phyloP scores from a whole-genome alignment of 2,888 invertebrate genomes.

The Nematopogon swammerdamellus region DNA sequence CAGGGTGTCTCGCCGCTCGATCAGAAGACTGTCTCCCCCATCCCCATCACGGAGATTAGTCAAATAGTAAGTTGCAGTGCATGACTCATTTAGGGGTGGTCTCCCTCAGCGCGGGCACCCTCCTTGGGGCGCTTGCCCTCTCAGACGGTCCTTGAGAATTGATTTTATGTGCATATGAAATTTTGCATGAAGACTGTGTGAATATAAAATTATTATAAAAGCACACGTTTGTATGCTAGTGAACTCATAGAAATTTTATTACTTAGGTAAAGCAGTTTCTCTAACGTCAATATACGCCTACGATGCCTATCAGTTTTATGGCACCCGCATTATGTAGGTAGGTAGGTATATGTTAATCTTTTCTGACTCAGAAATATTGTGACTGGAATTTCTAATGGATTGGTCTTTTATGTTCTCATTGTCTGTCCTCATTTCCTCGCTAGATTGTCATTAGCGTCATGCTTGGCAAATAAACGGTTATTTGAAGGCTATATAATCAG shows the following conservation, averaged over 20 bases:
- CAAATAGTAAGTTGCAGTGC: slow-evolving; percentile 58
- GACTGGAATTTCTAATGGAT: not conserved
- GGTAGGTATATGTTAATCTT: not conserved
- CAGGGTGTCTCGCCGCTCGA: slow-evolving; percentile 49
- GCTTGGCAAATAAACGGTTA: too few relatives aligned
- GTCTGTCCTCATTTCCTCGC: too few relatives aligned
- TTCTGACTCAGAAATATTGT: not conserved
- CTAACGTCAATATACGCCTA: not conserved
- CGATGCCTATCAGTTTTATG: not conserved
- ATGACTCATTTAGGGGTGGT: not conserved
- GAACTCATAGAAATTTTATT: too few relatives aligned
- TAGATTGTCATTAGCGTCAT: too few relatives aligned
- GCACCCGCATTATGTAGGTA: not conserved
- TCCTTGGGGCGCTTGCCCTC: slow-evolving; percentile 1
- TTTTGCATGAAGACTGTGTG: too few relatives aligned
- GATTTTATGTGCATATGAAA: slow-evolving; percentile 3
- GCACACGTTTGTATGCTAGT: too few relatives aligned
- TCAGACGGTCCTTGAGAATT: slow-evolving; percentile 1
- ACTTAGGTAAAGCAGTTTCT: too few relatives aligned
- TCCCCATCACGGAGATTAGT: slow-evolving; percentile 65
- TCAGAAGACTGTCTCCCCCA: slow-evolving; percentile 48
- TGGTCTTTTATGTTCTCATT: too few relatives aligned
- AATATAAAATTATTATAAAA: too few relatives aligned
- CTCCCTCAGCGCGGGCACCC: not conserved
- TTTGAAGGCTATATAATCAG: too few relatives aligned